Evolutionary conservation across 1,140 invertebrate genomes (phyloP).

Genomic region (Forficula auricularia): DNA sequence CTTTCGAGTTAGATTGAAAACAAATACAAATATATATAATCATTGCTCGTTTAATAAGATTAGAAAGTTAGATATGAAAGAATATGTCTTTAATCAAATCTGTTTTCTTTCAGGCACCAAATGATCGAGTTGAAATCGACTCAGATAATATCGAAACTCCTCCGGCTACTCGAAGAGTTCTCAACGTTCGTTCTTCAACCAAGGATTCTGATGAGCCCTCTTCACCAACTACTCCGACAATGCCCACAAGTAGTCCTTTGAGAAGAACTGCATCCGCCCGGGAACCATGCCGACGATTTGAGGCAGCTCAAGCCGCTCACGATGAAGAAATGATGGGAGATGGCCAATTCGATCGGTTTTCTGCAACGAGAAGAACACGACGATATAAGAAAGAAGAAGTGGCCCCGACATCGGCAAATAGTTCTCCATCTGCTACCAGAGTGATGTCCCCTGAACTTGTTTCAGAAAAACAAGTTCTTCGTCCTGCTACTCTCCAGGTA

Average conservation of each 20-base stretch:
- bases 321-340: constrained; percentile 16
- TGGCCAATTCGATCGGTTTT: constrained; percentile 71
- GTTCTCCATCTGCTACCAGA: constrained; percentile 17
- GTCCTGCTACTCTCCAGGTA: constrained; percentile 27
- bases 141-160: constrained; percentile 82
- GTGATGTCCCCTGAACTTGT: constrained; percentile 28
- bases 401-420: background rate
- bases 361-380: constrained; percentile 58
- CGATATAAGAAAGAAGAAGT: constrained; percentile 60
- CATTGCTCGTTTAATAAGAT: too few species aligned
- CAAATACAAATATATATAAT: too few species aligned
- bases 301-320: background rate
- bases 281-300: too few species aligned
- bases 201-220: constrained; percentile 1
- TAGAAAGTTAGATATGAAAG: too few species aligned
- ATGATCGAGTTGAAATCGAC: constrained; percentile 65
- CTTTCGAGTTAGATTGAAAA: too few species aligned
- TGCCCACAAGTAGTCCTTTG: too few species aligned
- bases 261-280: too few species aligned
- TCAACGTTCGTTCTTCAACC: constrained; percentile 22
- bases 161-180: constrained; percentile 51
- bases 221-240: too few species aligned
- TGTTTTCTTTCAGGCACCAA: background rate
- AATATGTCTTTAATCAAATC: too few species aligned
- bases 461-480: constrained; percentile 31